Base-by-base conservation (phyloP, 92 coral and sea anemone genomes). In the Heliopora coerulea region DNA sequence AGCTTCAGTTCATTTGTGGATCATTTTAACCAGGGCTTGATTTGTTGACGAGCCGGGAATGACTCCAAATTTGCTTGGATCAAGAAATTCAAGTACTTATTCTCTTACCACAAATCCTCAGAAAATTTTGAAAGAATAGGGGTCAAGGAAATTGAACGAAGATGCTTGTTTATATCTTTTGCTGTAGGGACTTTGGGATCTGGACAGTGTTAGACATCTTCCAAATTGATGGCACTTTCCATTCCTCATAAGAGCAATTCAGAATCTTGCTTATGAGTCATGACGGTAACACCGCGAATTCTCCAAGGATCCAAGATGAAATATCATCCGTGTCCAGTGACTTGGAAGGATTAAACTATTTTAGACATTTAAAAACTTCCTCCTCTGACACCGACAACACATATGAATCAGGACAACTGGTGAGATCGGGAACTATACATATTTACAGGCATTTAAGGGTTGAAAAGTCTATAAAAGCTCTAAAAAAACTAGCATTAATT, bases 401-500 rank as follows among this genome's bases (percentile, higher is more conserved):
- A 23, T 44, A 23, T 0, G 60, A 29, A 0, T 1, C 11, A 1
- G 6, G 12, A 3, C 1, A 18, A 49, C 49, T 49, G 21, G 1
- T 9, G 25, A 0, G 8, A 46, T 46, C 52, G 2, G 52, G 15
- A n/a, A 15, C n/a, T n/a, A 15, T n/a, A 46, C 52, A 46, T 46
- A 46, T 6, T 15, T 46, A 23, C 30, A 23, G 52, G 49, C 46
- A 1, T 34, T 17, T 9, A 63, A 37, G 14, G 70, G 70, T 37
- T 63, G 44, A 40, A 63, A 63, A 11, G 20, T 39, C n/a, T n/a
- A n/a, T n/a, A n/a, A n/a, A n/a, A n/a, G n/a, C n/a, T n/a, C n/a
- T n/a, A n/a, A n/a, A n/a, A n/a, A n/a, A n/a, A n/a, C n/a, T 63
- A 28, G 34, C 27, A 63, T 63, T 63, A 63, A 63, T 63, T 63